Base-by-base conservation (phyloP, 2,113 vertebrate species). In the Beaufortia kweichowensis region DNA sequence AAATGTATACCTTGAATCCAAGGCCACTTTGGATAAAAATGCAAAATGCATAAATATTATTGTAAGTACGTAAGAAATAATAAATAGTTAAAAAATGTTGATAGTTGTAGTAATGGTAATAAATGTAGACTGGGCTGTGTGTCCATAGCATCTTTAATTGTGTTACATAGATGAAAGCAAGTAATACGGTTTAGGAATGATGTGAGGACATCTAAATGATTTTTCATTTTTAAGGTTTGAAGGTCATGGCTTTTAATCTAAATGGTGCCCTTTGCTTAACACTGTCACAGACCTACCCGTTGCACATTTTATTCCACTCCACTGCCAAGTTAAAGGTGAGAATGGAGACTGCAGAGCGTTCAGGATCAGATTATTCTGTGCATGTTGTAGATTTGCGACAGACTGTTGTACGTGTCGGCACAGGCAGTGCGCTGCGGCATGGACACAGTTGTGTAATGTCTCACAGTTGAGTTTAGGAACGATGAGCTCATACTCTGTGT, bases 401-500 rank as follows among this genome's bases (percentile, higher is more conserved):
- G 53, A 59, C 50, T 41, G 33, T 29, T 70, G 76, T 76, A 53
- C 76, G 43, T 66, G 76, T 84, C 81, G 79, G 82, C 82, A 80
- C 79, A 79, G 76, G 79, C 60, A 35, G 39, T 83, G 71, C 14
- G 43, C 43, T 46, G 43, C 74, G 50, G 72, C 29, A 14, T 59
- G 33, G 14, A 23, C 23, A 26, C 23, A 39, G 77, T 76, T 82
- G 77, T 75, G 68, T 82, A 82, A 79, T 60, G 66, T 79, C 77
- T 68, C 8, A 28, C 66, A 57, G 71, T 76, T 69, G n/a, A 8
- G 33, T 41, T 76, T 39, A 61, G 82, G 84, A 88, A 87, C 87
- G 77, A 80, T 84, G 86, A 89, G 87, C 84, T 87, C 84, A 82
- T 80, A 74, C 23, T 33, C 35, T 80, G 59, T 59, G 80, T 81